These are phyloP conservation scores for Phrynosoma platyrhinos DNA, from an alignment of 2,113 vertebrate species.

Conservation along the genomic window DNA sequence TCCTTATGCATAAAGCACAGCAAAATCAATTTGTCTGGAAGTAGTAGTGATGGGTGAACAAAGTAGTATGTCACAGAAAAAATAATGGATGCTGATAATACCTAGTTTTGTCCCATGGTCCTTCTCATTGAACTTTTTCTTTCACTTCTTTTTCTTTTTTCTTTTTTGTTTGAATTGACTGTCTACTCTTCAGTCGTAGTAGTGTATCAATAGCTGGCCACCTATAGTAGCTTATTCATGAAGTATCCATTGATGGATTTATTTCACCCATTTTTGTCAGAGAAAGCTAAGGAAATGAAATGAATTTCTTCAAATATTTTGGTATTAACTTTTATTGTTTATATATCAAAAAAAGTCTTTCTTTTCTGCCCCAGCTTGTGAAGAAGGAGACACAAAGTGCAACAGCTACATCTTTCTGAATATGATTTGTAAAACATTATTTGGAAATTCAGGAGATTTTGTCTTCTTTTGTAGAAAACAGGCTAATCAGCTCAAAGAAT, in stretches of 20 bases:
- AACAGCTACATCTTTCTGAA: no score
- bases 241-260: neutral
- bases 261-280: neutral
- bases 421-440: neutral
- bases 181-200: neutral
- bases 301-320: neutral
- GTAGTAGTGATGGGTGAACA: neutral
- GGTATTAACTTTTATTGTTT: neutral
- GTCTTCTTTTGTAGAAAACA: neutral
- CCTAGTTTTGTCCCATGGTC: neutral
- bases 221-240: neutral
- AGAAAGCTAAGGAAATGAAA: neutral
- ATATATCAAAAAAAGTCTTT: neutral
- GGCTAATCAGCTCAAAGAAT: neutral
- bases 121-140: neutral
- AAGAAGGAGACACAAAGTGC: neutral
- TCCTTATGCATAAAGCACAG: neutral
- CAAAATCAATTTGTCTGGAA: neutral
- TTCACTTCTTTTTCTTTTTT: neutral
- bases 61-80: neutral
- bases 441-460: neutral
- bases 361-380: neutral
- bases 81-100: neutral
- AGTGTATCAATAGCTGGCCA: neutral
- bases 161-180: neutral